phyloP scores from a whole-genome alignment of 2,797 vertebrate species.

The Poliocrania exsul region DNA sequence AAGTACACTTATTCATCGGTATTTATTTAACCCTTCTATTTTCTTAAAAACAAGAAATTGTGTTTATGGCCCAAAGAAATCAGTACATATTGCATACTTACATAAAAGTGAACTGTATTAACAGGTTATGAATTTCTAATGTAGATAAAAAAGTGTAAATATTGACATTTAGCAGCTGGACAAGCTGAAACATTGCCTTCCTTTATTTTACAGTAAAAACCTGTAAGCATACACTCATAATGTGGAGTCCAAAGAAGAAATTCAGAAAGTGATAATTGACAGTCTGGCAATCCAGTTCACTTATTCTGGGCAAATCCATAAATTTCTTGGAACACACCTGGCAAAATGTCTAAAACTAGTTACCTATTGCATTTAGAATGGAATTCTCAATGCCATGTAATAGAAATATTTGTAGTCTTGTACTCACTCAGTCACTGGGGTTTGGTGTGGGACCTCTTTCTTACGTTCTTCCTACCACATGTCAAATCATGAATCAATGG shows the following conservation, averaged over 20 bases:
- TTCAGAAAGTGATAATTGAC: not conserved
- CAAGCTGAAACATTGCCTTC: not conserved
- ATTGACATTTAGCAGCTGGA: not conserved
- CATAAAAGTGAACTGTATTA: not conserved
- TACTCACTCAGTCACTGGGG: not conserved
- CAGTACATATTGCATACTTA: not conserved
- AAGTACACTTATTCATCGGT: not conserved
- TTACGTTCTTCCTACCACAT: not conserved
- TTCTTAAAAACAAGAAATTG: not conserved
- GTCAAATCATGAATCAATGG: fast-evolving
- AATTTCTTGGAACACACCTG: not conserved
- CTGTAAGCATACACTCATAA: not conserved
- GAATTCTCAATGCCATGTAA: not conserved
- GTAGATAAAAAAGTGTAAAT: not conserved
- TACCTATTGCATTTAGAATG: not conserved
- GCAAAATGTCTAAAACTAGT: not conserved
- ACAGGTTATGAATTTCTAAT: not conserved
- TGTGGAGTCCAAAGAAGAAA: not conserved
- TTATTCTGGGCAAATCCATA: not conserved
- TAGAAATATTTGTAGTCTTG: not conserved
- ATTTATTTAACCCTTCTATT: not conserved
- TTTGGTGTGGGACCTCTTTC: not conserved
- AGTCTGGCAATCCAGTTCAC: not conserved
- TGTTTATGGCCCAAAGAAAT: not conserved
- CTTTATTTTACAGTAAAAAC: not conserved